These are phyloP conservation scores for Clitarchus hookeri DNA, from an alignment of 2,888 invertebrate genomes.

Conservation along the genomic window DNA sequence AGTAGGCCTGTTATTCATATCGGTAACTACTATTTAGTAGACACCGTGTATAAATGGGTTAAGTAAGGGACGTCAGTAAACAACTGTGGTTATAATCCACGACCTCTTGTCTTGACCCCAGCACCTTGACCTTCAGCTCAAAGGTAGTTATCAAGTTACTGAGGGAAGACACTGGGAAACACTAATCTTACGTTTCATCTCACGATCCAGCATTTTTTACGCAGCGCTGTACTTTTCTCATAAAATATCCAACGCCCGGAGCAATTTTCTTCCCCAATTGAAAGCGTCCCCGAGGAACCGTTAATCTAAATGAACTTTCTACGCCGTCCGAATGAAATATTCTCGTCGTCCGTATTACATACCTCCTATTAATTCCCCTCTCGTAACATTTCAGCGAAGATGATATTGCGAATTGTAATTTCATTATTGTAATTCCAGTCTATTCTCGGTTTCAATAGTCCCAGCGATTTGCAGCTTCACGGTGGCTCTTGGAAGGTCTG, in stretches of 20 bases:
- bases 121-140: no score
- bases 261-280: neutral
- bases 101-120: no score
- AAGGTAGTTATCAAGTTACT: no score
- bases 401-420: neutral
- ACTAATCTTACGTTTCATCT: neutral
- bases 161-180: neutral
- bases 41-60: no score
- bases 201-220: neutral
- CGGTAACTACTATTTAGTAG: no score
- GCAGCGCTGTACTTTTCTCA: neutral
- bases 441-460: neutral
- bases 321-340: conserved; percentile 5
- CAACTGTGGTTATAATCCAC: no score
- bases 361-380: neutral
- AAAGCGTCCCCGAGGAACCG: neutral
- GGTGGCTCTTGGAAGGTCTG: neutral
- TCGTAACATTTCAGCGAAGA: neutral
- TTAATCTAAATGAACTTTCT: neutral
- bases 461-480: neutral
- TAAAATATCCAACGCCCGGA: neutral
- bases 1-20: no score
- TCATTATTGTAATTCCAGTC: neutral
- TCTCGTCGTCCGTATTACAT: neutral
- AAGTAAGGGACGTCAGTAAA: no score